phyloP scores from a whole-genome alignment of 2,888 invertebrate species.

The Aleiodes leptofemur region DNA sequence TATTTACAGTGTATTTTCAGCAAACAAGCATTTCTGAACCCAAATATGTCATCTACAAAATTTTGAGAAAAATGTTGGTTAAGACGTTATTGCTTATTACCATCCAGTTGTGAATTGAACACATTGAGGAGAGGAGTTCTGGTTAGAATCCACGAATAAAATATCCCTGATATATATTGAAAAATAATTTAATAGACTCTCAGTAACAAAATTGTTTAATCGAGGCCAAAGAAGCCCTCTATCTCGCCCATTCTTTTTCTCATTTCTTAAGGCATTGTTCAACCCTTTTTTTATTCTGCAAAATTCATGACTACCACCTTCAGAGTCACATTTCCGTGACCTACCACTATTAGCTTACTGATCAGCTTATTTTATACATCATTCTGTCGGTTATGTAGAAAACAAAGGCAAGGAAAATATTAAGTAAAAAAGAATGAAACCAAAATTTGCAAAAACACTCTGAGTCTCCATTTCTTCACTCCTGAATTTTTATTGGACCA shows the following conservation, averaged over 20 bases:
- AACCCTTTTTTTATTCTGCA: constrained; percentile 9
- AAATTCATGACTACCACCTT: constrained; percentile 24
- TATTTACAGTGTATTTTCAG: no score
- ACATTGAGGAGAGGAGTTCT: no score
- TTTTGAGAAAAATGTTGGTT: no score
- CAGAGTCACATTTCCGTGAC: constrained; percentile 6
- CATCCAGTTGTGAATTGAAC: no score
- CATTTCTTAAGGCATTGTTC: background rate
- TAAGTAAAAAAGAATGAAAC: background rate
- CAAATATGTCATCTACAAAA: no score
- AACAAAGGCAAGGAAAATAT: constrained; percentile 1
- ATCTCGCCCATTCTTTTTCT: constrained; percentile 8
- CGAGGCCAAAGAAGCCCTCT: background rate
- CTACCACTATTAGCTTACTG: background rate
- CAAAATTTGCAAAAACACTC: background rate
- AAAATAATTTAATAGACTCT: no score
- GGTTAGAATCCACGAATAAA: no score
- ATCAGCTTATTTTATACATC: constrained; percentile 7
- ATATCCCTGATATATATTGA: no score
- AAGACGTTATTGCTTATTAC: no score
- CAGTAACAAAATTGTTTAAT: background rate
- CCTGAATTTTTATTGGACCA: background rate
- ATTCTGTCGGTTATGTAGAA: constrained; percentile 13
- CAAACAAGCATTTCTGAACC: no score
- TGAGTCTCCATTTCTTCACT: background rate